Base-by-base conservation (phyloP, 2,797 vertebrate genomes). In the Amniataba percoides region DNA sequence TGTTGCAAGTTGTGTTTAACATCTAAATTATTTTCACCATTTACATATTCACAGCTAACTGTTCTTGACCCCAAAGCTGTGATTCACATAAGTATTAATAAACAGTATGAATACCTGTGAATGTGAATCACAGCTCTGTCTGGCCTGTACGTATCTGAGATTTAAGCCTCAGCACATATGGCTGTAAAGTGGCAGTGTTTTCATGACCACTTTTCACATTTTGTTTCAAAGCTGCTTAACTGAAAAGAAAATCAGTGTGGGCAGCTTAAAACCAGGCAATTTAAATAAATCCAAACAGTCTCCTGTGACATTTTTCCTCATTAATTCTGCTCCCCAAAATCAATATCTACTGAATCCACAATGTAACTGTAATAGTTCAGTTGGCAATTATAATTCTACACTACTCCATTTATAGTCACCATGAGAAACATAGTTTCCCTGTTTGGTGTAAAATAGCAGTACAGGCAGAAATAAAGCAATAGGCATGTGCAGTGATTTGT, bases 21-120 rank as follows among this genome's bases (percentile, higher is more conserved):
- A n/a, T 64, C n/a, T 52, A 62, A 59, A 55, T 46, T 1, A 13
- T 40, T 48, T 77, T 79, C 65, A 58, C 8, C 36, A 69, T 82
- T 71, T 83, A 48, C 46, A 80, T 74, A 74, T 79, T 49, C 66
- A 78, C 71, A 83, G 40, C 72, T 63, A 23, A 66, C 18, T 59
- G 62, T 27, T 43, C 18, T 53, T 74, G 15, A 14, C 21, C 27
- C 27, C 10, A 53, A 40, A 52, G 25, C 45, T 66, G 52, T 45
- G 31, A 45, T 18, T 10, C 8, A 18, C 8, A 25, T 0, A 21
- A 52, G 40, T 66, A 63, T 71, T 31, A 61, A 27, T 31, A 31
- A 31, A 31, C 1, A 31, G 27, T 31, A 31, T 31, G 3, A 31
- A 31, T 31, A 31, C 27, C 27, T 31, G n/a, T n/a, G n/a, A n/a